Evolutionary conservation across 1,140 invertebrate genomes (phyloP).

Genomic region (Elymnias hypermnestra): DNA sequence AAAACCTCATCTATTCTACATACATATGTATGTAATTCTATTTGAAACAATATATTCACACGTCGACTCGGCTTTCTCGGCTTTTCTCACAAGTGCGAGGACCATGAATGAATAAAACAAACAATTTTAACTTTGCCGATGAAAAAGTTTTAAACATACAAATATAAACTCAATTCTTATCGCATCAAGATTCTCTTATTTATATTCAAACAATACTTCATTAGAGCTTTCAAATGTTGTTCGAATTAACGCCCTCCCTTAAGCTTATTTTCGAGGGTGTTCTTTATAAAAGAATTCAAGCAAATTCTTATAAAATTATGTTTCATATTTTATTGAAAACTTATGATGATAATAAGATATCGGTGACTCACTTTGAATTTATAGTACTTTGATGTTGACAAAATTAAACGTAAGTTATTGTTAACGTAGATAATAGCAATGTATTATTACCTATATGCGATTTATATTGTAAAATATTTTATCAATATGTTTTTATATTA

Average conservation of each 20-base stretch:
- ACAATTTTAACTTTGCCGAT: conserved; percentile 4
- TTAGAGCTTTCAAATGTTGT: too few species aligned
- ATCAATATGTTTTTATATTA: too few species aligned
- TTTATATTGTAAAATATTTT: too few species aligned
- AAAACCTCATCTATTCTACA: background rate
- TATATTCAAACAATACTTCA: too few species aligned
- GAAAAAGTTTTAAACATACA: background rate
- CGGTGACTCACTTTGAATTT: too few species aligned
- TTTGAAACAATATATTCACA: conserved; percentile 14
- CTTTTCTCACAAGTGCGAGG: conserved; percentile 7
- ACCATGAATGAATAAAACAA: conserved; percentile 5
- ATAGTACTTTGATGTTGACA: too few species aligned
- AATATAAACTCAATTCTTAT: background rate
- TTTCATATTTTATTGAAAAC: conserved; percentile 12
- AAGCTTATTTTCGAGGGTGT: conserved; percentile 11
- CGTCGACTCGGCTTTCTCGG: conserved; percentile 7
- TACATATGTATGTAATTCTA: conserved; percentile 5
- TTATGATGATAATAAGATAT: too few species aligned
- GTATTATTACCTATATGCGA: too few species aligned
- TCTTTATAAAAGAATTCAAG: conserved; percentile 9
- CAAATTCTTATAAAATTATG: background rate
- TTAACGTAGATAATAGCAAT: too few species aligned
- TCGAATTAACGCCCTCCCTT: conserved; percentile 7
- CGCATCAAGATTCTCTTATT: too few species aligned
- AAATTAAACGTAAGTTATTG: too few species aligned